phyloP scores from a whole-genome alignment of 2,888 invertebrate genomes.

The Amblyjoppa proteus region DNA sequence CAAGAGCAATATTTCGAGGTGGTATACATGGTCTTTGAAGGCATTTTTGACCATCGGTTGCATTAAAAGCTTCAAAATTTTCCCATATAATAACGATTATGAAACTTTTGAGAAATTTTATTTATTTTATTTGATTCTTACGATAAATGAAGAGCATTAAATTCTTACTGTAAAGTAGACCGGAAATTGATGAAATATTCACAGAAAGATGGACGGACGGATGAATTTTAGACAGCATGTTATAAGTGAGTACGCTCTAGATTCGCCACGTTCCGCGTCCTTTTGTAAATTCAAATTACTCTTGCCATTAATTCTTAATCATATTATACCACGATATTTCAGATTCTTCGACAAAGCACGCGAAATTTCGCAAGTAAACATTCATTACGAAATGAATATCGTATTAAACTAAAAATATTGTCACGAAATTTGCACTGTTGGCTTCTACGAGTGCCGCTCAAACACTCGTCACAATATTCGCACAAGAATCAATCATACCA shows the following conservation, averaged over 20 bases:
- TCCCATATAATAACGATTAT: not conserved
- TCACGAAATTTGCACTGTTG: slow-evolving; percentile 20
- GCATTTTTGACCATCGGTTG: not conserved
- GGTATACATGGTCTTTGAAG: not conserved
- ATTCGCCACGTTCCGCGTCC: no score
- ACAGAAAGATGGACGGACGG: no score
- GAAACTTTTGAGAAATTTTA: not conserved
- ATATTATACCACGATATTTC: not conserved
- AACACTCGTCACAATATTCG: slow-evolving; percentile 5
- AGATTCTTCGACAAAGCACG: not conserved
- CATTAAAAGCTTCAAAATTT: not conserved
- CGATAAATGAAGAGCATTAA: no score
- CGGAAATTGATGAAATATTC: no score
- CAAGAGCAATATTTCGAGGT: not conserved
- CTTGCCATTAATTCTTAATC: not conserved
- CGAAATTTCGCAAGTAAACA: not conserved
- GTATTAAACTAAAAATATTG: slow-evolving; percentile 30
- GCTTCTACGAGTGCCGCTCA: slow-evolving; percentile 20
- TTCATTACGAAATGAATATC: not conserved
- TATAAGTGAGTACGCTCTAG: no score
- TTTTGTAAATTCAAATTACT: no score
- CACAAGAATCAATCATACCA: not conserved
- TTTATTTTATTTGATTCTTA: not conserved
- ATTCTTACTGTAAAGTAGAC: no score
- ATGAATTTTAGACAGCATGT: no score